A percentile compares a stretch with the other conserved stretches of the same genome.
phyloP scores from a whole-genome alignment of 2,888 invertebrate genomes.

The Allolobophora icterica region DNA sequence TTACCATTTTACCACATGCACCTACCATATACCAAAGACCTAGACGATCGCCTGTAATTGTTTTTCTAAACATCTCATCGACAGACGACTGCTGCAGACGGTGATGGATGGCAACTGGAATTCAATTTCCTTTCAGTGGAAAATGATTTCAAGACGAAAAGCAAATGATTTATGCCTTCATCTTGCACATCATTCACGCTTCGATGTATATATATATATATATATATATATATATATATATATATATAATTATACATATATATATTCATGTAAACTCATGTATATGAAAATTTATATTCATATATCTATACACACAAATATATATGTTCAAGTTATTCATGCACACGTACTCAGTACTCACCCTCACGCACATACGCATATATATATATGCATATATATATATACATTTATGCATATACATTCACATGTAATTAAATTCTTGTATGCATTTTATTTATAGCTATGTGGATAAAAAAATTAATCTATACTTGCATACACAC shows the following conservation, averaged over 20 bases:
- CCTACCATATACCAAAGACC: neutral
- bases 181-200: neutral
- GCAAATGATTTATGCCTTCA: neutral
- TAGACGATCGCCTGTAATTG: neutral
- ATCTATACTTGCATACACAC: no score
- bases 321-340: no score
- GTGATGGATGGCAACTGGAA: neutral
- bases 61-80: neutral
- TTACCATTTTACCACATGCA: neutral
- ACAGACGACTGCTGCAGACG: neutral
- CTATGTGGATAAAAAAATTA: no score
- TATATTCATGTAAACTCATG: neutral
- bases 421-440: no score
- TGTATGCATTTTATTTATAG: no score
- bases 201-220: neutral
- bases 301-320: neutral
- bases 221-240: no score
- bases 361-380: no score
- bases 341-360: no score
- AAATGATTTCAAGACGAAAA: conserved; percentile 8
- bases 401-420: no score
- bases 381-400: no score
- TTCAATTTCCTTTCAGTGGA: neutral
- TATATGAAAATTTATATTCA: no score
- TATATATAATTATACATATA: no score